Evolutionary conservation across 2,888 invertebrate genomes (phyloP).

Genomic region (Nymphalis c-album): DNA sequence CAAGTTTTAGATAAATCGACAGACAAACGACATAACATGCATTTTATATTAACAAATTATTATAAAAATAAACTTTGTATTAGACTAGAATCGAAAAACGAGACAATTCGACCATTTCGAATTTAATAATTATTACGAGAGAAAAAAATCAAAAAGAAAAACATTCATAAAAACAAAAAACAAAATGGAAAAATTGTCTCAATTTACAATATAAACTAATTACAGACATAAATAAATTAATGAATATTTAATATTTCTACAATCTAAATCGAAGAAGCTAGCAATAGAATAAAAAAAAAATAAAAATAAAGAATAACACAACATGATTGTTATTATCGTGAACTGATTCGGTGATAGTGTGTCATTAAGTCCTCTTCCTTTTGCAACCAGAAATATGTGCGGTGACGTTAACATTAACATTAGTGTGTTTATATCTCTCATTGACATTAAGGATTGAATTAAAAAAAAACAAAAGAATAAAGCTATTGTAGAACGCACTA

Average conservation of each 20-base stretch:
- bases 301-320: constrained; percentile 21
- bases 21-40: constrained; percentile 65
- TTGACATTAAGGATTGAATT: not conserved
- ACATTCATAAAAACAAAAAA: too few species aligned
- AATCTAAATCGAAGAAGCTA: constrained; percentile 35
- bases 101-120: constrained; percentile 39
- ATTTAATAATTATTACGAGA: not conserved
- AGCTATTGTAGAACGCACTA: too few species aligned
- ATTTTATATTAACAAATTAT: constrained; percentile 47
- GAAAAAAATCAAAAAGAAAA: too few species aligned
- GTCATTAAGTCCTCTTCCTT: constrained; percentile 38
- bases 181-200: constrained; percentile 42
- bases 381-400: constrained; percentile 41
- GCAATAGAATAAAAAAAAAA: constrained; percentile 31
- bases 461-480: too few species aligned
- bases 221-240: constrained; percentile 24
- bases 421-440: constrained; percentile 38
- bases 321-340: constrained; percentile 31
- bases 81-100: constrained; percentile 25
- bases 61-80: constrained; percentile 35
- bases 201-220: constrained; percentile 22
- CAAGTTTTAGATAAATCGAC: constrained; percentile 37
- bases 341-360: constrained; percentile 33
- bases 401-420: constrained; percentile 36
- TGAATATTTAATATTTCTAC: constrained; percentile 28